Evolutionary conservation across 2,797 vertebrate species (phyloP).

Genomic region (Propithecus deckenii): DNA sequence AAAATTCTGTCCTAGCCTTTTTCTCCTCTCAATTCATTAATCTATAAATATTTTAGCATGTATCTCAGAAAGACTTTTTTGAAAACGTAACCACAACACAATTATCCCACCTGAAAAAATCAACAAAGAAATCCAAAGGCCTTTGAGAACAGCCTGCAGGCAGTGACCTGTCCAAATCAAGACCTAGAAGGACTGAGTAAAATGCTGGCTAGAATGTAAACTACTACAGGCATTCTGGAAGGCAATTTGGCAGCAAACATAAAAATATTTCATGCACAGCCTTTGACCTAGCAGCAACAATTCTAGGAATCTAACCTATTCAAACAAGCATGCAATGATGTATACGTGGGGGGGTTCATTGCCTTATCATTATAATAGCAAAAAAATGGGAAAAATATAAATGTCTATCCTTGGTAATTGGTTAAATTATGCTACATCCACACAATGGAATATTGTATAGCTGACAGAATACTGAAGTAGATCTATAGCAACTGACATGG

Average conservation of each 20-base stretch:
- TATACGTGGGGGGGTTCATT: background rate
- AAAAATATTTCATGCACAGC: background rate
- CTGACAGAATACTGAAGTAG: constrained; percentile 37
- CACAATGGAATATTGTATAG: background rate
- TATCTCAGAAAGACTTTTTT: constrained; percentile 24
- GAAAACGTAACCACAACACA: background rate
- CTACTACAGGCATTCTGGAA: background rate
- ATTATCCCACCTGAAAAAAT: constrained; percentile 21
- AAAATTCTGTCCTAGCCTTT: background rate
- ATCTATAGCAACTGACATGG: background rate
- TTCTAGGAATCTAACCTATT: constrained; percentile 7
- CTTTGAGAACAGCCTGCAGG: background rate
- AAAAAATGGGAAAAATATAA: constrained; percentile 20
- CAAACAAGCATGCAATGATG: background rate
- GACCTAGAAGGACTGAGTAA: background rate
- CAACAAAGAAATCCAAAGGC: constrained; percentile 32
- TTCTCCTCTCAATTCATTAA: constrained; percentile 9
- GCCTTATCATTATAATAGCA: background rate
- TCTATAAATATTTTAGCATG: constrained; percentile 49
- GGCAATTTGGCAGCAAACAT: constrained; percentile 45
- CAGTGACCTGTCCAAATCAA: background rate
- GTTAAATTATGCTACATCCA: background rate
- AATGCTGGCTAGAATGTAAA: constrained; percentile 37
- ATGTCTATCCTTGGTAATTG: background rate
- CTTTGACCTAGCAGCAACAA: constrained; percentile 32